Conservation (phyloP, 2,797 vertebrate species). For the Lagothrix lagotricha region DNA sequence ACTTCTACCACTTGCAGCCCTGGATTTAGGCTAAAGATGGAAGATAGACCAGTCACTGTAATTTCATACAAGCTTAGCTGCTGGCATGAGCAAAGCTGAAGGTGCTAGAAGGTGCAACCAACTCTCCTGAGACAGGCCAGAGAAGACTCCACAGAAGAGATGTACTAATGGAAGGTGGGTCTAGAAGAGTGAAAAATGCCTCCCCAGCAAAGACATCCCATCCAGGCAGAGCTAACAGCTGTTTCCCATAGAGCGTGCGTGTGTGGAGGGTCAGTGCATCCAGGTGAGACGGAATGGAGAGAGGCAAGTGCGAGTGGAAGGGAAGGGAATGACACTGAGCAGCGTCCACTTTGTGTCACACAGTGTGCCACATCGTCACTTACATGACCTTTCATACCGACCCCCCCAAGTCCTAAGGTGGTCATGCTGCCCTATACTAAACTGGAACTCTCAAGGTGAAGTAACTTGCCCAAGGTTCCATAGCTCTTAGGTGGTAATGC, state of each 20-base stretch:
- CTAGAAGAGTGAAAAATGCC: background rate
- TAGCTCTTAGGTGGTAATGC: background rate
- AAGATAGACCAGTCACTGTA: background rate
- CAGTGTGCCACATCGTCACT: background rate
- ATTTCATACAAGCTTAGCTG: background rate
- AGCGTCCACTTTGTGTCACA: background rate
- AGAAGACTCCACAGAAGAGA: background rate
- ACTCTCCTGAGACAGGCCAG: background rate
- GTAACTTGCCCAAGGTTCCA: background rate
- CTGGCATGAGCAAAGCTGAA: background rate
- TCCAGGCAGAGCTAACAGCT: background rate
- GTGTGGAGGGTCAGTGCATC: background rate
- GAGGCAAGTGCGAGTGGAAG: background rate
- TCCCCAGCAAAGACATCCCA: background rate
- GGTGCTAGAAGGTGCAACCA: background rate
- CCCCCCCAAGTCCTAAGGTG: background rate
- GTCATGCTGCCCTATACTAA: background rate
- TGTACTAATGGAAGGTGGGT: background rate
- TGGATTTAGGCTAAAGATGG: background rate
- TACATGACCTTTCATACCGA: background rate
- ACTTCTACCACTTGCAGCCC: background rate
- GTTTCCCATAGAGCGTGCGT: background rate
- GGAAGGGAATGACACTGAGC: too few species aligned
- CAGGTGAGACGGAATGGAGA: background rate
- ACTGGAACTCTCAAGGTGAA: background rate